Evolutionary conservation across 2,888 invertebrate species (phyloP).

Genomic region (Drosophila sordidapex): DNA sequence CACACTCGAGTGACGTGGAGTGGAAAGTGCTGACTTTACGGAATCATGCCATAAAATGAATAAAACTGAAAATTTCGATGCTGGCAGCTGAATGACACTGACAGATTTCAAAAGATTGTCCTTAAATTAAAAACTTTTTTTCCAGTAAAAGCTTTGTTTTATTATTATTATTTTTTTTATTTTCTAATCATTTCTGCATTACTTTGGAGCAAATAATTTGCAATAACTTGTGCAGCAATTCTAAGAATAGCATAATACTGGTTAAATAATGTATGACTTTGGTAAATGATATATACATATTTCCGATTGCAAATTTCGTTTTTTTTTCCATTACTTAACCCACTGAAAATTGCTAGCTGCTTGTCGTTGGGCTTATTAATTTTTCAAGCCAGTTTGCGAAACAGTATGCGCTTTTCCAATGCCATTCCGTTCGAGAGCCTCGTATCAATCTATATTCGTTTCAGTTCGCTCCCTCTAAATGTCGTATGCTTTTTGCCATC

Average conservation of each 20-base stretch:
- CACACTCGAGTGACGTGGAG: not conserved
- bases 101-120: not conserved
- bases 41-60: not conserved
- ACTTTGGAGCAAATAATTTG: not conserved
- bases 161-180: not conserved
- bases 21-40: not conserved
- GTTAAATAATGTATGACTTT: not conserved
- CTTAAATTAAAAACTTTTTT: not conserved
- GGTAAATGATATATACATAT: not conserved
- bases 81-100: not conserved
- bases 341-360: not conserved
- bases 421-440: conserved; percentile 4
- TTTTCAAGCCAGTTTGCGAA: conserved; percentile 1
- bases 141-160: not conserved
- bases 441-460: conserved; percentile 46
- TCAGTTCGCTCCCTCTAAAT: conserved; percentile 36
- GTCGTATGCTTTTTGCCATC: conserved; percentile 66
- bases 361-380: not conserved
- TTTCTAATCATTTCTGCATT: not conserved
- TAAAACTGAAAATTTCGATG: not conserved
- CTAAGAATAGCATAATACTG: not conserved
- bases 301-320: not conserved
- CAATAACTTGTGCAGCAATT: not conserved
- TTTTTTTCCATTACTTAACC: conserved; percentile 1
- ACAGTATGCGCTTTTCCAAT: conserved; percentile 16